Evolutionary conservation across 1,140 invertebrate genomes (phyloP).

Genomic region (Carcinoscorpius rotundicauda): DNA sequence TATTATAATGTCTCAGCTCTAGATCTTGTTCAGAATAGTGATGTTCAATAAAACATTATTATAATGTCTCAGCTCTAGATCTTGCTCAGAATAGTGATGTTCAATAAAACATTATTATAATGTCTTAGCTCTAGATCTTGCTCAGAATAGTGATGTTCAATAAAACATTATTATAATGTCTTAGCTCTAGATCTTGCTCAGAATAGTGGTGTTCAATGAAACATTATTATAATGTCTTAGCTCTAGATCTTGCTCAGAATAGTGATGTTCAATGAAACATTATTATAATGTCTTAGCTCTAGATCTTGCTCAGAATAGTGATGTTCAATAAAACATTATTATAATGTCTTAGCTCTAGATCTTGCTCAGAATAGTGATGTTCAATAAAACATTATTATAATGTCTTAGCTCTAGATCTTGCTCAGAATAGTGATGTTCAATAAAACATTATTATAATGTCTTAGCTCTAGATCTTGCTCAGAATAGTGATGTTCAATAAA

Average conservation of each 20-base stretch:
- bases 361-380: conserved; percentile 67
- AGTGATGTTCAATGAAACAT: conserved; percentile 72
- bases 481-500: conserved; percentile 70
- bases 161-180: no score
- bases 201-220: conserved; percentile 70
- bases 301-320: conserved; percentile 64
- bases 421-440: conserved; percentile 68
- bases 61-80: conserved; percentile 59
- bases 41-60: no score
- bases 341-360: conserved; percentile 59
- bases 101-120: no score
- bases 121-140: conserved; percentile 68
- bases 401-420: conserved; percentile 68
- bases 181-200: conserved; percentile 74
- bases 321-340: no score
- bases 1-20: conserved; percentile 53
- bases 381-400: no score
- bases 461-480: conserved; percentile 74
- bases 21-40: conserved; percentile 64
- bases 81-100: conserved; percentile 67
- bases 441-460: no score
- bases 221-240: conserved; percentile 47
- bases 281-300: conserved; percentile 53
- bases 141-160: conserved; percentile 68
- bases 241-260: conserved; percentile 70